Conservation (phyloP, 2,888 invertebrate genomes). For the Morpho achilles region DNA sequence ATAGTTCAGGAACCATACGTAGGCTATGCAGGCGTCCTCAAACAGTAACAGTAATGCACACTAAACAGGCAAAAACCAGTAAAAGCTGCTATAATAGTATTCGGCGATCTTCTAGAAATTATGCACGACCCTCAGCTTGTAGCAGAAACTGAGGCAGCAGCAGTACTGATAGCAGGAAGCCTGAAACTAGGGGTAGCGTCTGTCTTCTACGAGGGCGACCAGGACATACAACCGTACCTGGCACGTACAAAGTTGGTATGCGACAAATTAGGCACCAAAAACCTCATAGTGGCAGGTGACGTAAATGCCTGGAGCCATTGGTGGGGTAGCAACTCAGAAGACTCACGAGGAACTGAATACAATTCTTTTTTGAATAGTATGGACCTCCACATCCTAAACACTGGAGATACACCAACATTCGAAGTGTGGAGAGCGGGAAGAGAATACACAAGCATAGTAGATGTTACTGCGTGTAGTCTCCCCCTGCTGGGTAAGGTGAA, state of each 20-base stretch:
- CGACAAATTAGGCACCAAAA: background rate
- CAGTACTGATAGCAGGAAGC: background rate
- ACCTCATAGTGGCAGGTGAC: background rate
- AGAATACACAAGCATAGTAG: conserved; percentile 17
- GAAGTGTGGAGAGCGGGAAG: no score
- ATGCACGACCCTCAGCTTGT: no score
- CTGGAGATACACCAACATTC: background rate
- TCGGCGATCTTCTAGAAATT: no score
- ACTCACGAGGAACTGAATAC: background rate
- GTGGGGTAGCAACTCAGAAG: background rate
- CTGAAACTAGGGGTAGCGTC: background rate
- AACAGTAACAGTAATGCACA: no score
- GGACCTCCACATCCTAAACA: background rate
- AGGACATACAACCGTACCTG: background rate
- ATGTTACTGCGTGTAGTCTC: background rate
- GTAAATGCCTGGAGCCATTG: background rate
- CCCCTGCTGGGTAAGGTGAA: conserved; percentile 21
- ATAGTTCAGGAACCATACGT: no score
- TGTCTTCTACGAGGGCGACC: background rate
- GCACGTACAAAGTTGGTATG: background rate
- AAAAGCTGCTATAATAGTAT: no score
- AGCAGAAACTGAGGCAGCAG: background rate
- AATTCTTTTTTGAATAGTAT: background rate
- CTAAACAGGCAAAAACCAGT: no score
- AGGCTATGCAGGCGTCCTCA: no score